phyloP scores from a whole-genome alignment of 2,888 invertebrate genomes.

The Flexamia atlantica region DNA sequence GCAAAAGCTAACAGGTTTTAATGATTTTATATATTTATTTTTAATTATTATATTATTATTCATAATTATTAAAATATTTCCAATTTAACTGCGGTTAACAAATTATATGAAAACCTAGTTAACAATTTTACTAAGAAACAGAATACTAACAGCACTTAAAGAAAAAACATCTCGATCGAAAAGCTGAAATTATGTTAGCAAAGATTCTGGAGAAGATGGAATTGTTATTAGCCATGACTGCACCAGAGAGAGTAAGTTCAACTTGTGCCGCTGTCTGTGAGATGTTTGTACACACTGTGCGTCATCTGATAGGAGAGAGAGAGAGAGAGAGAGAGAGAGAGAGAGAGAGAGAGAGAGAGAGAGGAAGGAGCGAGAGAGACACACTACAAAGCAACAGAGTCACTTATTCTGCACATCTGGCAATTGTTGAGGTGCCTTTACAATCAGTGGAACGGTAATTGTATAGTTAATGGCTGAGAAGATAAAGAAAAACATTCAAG shows the following conservation, averaged over 20 bases:
- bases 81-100: too few species aligned
- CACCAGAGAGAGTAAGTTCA: background rate
- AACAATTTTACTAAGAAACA: background rate
- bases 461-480: background rate
- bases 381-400: background rate
- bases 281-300: constrained; percentile 27
- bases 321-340: too few species aligned
- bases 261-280: background rate
- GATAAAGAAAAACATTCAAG: too few species aligned
- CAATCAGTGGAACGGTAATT: background rate
- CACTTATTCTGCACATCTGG: constrained; percentile 1
- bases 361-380: too few species aligned
- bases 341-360: too few species aligned
- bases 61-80: too few species aligned
- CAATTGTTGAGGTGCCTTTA: background rate
- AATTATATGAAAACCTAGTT: too few species aligned
- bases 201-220: constrained; percentile 4
- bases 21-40: too few species aligned
- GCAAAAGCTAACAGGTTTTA: too few species aligned
- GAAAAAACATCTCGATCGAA: constrained; percentile 30
- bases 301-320: background rate
- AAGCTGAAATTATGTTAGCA: background rate
- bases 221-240: constrained; percentile 21
- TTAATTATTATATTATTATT: too few species aligned
- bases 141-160: constrained; percentile 52